Evolutionary conservation across 2,113 vertebrate species (phyloP).

Genomic region (Paramisgurnus dabryanus): DNA sequence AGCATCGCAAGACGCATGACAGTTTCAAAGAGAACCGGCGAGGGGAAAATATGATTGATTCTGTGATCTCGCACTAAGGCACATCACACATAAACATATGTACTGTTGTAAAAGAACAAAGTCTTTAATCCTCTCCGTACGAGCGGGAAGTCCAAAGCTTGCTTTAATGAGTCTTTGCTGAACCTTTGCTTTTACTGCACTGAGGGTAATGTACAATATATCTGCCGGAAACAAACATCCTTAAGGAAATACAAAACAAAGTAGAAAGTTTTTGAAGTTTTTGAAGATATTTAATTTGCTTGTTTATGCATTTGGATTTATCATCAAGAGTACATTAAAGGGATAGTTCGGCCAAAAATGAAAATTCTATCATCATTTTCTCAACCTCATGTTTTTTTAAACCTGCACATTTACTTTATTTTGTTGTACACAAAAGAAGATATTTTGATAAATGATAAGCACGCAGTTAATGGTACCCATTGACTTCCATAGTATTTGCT

Average conservation of each 20-base stretch:
- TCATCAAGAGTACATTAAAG: no score
- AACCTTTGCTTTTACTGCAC: background rate
- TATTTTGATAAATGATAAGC: no score
- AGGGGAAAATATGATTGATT: constrained; percentile 13
- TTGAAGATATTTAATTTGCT: background rate
- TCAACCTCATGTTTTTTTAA: no score
- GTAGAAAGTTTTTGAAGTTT: no score
- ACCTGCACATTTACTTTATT: no score
- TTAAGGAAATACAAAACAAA: background rate
- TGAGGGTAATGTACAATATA: background rate
- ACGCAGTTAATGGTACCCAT: background rate
- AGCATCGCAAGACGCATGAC: background rate
- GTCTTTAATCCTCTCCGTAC: constrained; percentile 1
- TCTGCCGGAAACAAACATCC: background rate
- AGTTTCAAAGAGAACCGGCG: constrained; percentile 10
- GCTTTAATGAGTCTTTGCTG: background rate
- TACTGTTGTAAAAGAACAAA: background rate
- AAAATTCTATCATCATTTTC: no score
- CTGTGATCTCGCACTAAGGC: constrained; percentile 19
- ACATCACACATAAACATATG: constrained; percentile 12
- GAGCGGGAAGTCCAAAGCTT: background rate
- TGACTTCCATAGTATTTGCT: no score
- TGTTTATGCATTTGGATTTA: background rate
- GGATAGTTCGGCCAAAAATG: no score
- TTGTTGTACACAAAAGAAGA: no score